Percentiles rank a stretch among this genome's conserved stretches.
These are phyloP conservation scores for Corythornis madagascariensis DNA, from an alignment of 2,113 vertebrate species.

Conservation along the genomic window DNA sequence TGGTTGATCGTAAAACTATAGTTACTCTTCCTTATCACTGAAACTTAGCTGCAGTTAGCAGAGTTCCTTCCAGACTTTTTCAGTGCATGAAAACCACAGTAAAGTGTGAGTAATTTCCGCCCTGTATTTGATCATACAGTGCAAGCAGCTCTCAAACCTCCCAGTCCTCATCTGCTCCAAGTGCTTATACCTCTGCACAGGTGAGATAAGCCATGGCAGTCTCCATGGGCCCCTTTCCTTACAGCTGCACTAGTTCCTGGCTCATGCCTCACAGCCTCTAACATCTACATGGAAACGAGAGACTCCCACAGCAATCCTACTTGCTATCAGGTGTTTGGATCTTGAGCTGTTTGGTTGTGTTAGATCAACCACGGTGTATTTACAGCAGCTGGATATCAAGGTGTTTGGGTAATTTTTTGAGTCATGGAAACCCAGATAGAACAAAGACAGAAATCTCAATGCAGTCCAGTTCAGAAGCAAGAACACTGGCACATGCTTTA, in stretches of 20 bases:
- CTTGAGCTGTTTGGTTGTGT: background rate
- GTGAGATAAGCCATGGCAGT: background rate
- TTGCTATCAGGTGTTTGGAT: background rate
- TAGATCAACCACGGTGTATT: background rate
- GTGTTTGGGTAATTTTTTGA: background rate
- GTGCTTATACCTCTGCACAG: background rate
- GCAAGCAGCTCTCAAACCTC: background rate
- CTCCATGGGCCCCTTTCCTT: background rate
- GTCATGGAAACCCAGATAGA: background rate
- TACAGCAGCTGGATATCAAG: fast-evolving
- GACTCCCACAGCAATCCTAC: background rate
- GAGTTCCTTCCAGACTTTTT: background rate
- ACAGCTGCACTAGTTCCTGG: background rate
- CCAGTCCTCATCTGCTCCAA: background rate
- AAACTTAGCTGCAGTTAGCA: background rate
- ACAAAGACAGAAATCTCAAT: background rate
- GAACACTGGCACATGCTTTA: background rate
- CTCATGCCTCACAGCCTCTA: background rate
- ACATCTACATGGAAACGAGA: background rate
- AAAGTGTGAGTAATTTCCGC: background rate
- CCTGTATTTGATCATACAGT: background rate
- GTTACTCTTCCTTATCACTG: background rate
- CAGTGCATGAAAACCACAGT: fast-evolving
- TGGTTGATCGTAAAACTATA: background rate
- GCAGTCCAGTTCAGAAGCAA: background rate